Conservation (phyloP, 1,140 invertebrate genomes). For the Heliconius hewitsoni region DNA sequence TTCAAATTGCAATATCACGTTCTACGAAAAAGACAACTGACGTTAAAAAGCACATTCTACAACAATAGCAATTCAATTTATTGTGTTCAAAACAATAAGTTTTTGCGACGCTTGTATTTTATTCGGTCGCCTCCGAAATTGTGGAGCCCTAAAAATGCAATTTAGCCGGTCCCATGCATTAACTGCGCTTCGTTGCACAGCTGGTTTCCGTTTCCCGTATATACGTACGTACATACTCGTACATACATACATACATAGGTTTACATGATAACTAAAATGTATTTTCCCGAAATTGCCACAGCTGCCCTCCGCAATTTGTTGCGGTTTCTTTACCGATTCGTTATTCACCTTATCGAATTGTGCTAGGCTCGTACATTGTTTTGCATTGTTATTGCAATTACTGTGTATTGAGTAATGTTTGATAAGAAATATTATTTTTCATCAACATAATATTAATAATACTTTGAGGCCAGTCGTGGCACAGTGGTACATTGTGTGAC, state of each 20-base stretch:
- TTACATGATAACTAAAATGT: conserved; percentile 54
- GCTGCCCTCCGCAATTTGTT: conserved; percentile 64
- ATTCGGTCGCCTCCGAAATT: conserved; percentile 55
- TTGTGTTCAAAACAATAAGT: conserved; percentile 29
- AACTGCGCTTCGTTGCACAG: conserved; percentile 66
- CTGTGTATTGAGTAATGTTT: conserved; percentile 4
- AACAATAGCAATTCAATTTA: conserved; percentile 15
- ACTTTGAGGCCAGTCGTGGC: too few relatives aligned
- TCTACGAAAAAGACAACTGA: conserved; percentile 8
- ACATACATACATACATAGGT: conserved; percentile 4
- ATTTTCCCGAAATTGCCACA: conserved; percentile 73
- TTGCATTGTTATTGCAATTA: conserved; percentile 33
- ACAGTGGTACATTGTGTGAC: too few relatives aligned
- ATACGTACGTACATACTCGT: conserved; percentile 33
- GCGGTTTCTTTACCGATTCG: conserved; percentile 52
- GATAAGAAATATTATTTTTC: neutral
- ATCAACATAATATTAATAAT: neutral
- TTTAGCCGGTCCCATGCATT: conserved; percentile 71
- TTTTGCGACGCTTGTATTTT: conserved; percentile 32
- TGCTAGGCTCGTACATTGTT: conserved; percentile 25
- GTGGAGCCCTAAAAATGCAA: conserved; percentile 77
- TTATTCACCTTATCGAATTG: conserved; percentile 21
- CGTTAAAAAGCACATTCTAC: conserved; percentile 4
- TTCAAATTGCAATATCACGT: conserved; percentile 4
- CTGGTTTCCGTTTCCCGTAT: conserved; percentile 76